A percentile compares a stretch with the other conserved stretches of the same genome.
Conservation (phyloP, 2,797 vertebrate genomes). For the Euthynnus affinis region DNA sequence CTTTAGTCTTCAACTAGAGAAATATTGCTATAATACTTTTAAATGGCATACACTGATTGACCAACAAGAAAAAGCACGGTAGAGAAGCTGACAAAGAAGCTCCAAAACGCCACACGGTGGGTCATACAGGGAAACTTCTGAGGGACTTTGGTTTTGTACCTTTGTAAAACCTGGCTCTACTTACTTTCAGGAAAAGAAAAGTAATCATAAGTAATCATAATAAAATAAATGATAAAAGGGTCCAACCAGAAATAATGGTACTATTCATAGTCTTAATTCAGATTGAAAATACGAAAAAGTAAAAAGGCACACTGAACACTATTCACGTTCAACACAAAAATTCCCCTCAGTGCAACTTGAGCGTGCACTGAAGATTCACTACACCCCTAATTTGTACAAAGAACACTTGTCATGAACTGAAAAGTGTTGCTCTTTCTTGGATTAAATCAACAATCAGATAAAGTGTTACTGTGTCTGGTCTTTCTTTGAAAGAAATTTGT, state of each 20-base stretch:
- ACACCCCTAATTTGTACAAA: constrained; percentile 90
- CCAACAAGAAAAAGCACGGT: constrained; percentile 74
- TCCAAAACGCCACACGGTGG: constrained; percentile 84
- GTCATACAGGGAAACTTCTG: constrained; percentile 85
- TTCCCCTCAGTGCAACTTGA: constrained; percentile 60
- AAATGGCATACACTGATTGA: constrained; percentile 87
- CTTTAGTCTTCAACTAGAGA: constrained; percentile 87
- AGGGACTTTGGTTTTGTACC: constrained; percentile 96
- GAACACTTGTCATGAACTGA: constrained; percentile 84
- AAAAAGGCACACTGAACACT: constrained; percentile 94
- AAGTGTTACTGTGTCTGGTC: constrained; percentile 72
- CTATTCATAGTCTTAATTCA: constrained; percentile 84
- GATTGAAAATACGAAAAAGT: constrained; percentile 78
- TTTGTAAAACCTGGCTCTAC: constrained; percentile 88
- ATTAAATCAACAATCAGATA: constrained; percentile 67
- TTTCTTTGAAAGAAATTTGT: constrained; percentile 76
- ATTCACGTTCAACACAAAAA: constrained; percentile 88
- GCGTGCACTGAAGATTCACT: constrained; percentile 82
- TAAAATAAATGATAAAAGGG: constrained; percentile 67
- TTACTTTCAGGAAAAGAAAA: constrained; percentile 66
- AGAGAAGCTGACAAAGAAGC: constrained; percentile 81
- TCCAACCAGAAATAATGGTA: constrained; percentile 64
- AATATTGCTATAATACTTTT: constrained; percentile 99
- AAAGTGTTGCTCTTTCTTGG: constrained; percentile 69
- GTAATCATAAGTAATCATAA: constrained; percentile 35